phyloP scores from a whole-genome alignment of 2,113 vertebrate species.

The Hymenochirus boettgeri region DNA sequence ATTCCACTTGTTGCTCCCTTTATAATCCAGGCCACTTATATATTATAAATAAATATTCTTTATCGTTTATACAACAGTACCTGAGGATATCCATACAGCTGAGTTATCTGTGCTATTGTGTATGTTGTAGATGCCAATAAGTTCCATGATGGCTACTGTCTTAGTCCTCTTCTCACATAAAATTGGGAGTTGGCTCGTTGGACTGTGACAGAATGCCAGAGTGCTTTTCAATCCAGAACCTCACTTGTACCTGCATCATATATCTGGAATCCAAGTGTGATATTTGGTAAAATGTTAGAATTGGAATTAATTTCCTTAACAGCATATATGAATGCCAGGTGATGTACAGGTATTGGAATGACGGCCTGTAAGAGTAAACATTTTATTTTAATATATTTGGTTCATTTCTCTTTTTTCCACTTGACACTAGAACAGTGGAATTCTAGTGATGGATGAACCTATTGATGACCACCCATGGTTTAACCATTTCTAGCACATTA shows the following conservation, averaged over 20 bases:
- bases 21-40: too few relatives aligned
- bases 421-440: too few relatives aligned
- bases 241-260: slow-evolving; percentile 21
- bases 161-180: slow-evolving; percentile 5
- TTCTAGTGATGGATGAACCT: too few relatives aligned
- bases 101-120: background rate
- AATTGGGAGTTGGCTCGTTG: background rate
- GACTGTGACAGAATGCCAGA: slow-evolving; percentile 9
- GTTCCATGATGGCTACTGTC: slow-evolving; percentile 11
- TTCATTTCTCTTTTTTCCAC: too few relatives aligned
- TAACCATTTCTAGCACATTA: too few relatives aligned
- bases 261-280: slow-evolving; percentile 26
- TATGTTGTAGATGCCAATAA: slow-evolving; percentile 12
- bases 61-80: too few relatives aligned
- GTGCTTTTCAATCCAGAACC: slow-evolving; percentile 7
- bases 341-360: slow-evolving; percentile 8
- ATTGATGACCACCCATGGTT: too few relatives aligned
- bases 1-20: too few relatives aligned
- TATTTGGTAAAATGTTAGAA: slow-evolving; percentile 11
- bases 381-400: too few relatives aligned
- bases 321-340: slow-evolving; percentile 12
- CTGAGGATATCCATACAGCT: slow-evolving; percentile 21
- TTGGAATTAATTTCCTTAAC: slow-evolving; percentile 25
- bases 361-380: slow-evolving; percentile 11
- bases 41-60: too few relatives aligned